Evolutionary conservation across 1,140 invertebrate genomes (phyloP).

Genomic region (Arion vulgaris): DNA sequence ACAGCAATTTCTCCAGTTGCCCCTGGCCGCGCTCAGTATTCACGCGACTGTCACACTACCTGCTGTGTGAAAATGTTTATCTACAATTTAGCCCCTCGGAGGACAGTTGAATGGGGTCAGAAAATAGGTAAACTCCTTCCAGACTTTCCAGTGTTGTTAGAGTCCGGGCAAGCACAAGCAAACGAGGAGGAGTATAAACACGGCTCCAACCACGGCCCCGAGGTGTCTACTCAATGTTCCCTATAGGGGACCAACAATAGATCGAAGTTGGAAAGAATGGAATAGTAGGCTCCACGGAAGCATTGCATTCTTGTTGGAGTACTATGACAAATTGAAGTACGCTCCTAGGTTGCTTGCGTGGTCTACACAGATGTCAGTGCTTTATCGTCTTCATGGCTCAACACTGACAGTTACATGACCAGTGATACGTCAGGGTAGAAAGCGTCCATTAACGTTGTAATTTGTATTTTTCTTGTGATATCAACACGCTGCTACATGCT

Average conservation of each 20-base stretch:
- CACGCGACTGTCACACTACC: background rate
- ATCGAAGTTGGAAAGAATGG: background rate
- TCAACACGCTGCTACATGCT: no score
- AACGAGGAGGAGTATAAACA: slow-evolving; percentile 1
- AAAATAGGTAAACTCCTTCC: slow-evolving; percentile 10
- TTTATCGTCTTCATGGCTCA: no score
- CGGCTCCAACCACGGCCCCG: background rate
- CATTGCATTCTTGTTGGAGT: background rate
- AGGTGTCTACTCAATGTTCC: background rate
- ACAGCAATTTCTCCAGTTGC: background rate
- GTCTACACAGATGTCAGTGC: no score
- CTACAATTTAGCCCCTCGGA: slow-evolving; percentile 23
- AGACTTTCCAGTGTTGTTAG: background rate
- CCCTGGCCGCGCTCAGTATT: background rate
- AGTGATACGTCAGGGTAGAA: no score
- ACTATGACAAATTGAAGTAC: background rate
- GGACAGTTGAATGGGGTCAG: background rate
- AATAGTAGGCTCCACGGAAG: background rate
- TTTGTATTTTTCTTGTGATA: no score
- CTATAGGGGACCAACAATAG: background rate
- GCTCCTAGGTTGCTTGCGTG: background rate
- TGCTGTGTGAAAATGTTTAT: slow-evolving; percentile 23
- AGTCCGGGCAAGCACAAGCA: background rate
- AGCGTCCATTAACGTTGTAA: no score
- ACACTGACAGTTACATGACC: no score